Base-by-base conservation (phyloP, 1,140 invertebrate species). In the Drosophila sp. region DNA sequence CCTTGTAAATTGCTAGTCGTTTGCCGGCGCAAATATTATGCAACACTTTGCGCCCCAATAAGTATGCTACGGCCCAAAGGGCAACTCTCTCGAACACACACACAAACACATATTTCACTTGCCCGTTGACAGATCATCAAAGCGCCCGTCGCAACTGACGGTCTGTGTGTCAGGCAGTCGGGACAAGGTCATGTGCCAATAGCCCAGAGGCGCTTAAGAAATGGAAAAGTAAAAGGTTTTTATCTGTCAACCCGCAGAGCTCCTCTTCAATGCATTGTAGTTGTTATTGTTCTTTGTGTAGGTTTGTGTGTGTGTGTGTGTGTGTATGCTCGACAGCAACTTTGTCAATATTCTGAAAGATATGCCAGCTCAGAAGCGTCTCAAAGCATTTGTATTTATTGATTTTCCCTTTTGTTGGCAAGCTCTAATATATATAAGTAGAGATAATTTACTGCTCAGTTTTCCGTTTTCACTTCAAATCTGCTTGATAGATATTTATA, bases 41-140 rank as follows among this genome's bases (percentile, higher is more conserved):
- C 75, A 86, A 86, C 82, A 86, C 78, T 89, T 72, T 89, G 62
- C 34, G 82, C 66, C 82, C 82, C 75, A 78, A 87, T 74, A 77
- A 77, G 75, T 74, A 74, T 70, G 75, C 71, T 73, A 56, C 54
- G 71, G 25, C 74, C 71, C 58, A 51, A 73, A 73, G 53, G 53
- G 72, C 72, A 62, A 53, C 57, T 25, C 21, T 7, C 59, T 21
- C 64, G 48, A 54, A 53, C 29, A 46, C 34, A 41, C n/a, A 62
- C 50, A 7, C 29, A 27, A 13, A 13, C 38, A 25, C 27, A 13
- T 36, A 41, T 38, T 13, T n/a, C 0, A 38, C 4, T 43, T 46
- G 67, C 61, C 61, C 82, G 80, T 86, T 87, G 82, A 86, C 82
- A 86, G 82, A 57, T 87, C 82, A 82, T 86, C 81, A 86, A 81